phyloP scores from a whole-genome alignment of 2,113 vertebrate species.

The Pseudorasbora parva region DNA sequence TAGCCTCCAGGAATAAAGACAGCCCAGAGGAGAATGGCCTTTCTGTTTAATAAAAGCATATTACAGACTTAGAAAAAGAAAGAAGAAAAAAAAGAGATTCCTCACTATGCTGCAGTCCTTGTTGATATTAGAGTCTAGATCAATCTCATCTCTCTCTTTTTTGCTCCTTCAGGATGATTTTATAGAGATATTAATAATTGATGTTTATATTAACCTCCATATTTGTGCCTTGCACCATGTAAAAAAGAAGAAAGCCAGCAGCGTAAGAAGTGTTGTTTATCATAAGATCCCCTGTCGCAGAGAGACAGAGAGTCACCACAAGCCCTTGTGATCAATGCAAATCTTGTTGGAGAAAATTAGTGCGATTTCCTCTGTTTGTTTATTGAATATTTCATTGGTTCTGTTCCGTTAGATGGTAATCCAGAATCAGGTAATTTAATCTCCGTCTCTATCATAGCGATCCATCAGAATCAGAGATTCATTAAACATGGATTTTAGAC shows the following conservation, averaged over 20 bases:
- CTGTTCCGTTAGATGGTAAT: constrained; percentile 29
- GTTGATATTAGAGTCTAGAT: constrained; percentile 19
- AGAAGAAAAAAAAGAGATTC: background rate
- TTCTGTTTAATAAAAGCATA: constrained; percentile 39
- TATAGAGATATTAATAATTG: constrained; percentile 73
- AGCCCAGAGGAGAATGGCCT: background rate
- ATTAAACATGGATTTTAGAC: constrained; percentile 26
- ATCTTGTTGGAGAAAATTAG: constrained; percentile 18
- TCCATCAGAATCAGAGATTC: constrained; percentile 16
- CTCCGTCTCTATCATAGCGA: constrained; percentile 11
- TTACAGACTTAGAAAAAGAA: constrained; percentile 48
- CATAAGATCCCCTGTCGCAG: constrained; percentile 60
- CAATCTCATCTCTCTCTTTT: background rate
- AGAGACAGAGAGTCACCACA: background rate
- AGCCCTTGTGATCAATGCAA: constrained; percentile 16
- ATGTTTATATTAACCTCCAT: constrained; percentile 74
- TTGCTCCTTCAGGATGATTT: constrained; percentile 7
- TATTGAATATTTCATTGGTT: constrained; percentile 37
- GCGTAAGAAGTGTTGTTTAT: constrained; percentile 73
- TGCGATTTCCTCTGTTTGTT: constrained; percentile 23
- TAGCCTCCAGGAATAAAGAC: background rate
- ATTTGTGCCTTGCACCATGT: constrained; percentile 60
- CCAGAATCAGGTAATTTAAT: constrained; percentile 22
- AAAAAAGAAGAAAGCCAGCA: constrained; percentile 9
- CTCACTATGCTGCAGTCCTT: background rate